Evolutionary conservation across 2,113 vertebrate species (phyloP).

Genomic region (Corydoras sp.): DNA sequence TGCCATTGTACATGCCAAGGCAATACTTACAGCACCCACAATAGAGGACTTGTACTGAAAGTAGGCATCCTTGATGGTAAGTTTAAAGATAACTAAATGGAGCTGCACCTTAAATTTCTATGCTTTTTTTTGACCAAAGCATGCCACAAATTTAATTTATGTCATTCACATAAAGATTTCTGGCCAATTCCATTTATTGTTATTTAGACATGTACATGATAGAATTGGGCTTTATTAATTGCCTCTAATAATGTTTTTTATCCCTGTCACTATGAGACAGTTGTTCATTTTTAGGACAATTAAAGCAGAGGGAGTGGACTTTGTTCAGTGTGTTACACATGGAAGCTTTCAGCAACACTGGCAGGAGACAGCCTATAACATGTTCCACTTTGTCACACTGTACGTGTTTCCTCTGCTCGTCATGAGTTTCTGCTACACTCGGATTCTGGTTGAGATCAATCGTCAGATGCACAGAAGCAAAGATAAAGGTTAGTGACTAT

Average conservation of each 20-base stretch:
- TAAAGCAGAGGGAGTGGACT: slow-evolving; percentile 55
- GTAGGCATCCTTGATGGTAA: too few species aligned
- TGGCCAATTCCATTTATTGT: too few species aligned
- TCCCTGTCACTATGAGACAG: slow-evolving; percentile 38
- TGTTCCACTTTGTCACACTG: slow-evolving; percentile 61
- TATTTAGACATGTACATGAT: too few species aligned
- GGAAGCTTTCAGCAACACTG: slow-evolving; percentile 58
- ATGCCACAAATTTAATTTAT: too few species aligned
- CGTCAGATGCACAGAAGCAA: slow-evolving; percentile 60
- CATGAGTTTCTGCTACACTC: slow-evolving; percentile 61
- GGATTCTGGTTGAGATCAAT: slow-evolving; percentile 60
- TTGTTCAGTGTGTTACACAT: slow-evolving; percentile 59
- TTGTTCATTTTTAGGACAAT: slow-evolving; percentile 60
- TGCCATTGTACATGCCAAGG: too few species aligned
- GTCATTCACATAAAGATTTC: too few species aligned
- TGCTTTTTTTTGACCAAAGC: too few species aligned
- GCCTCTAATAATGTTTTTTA: background rate
- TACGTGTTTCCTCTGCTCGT: slow-evolving; percentile 60
- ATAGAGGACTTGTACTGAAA: too few species aligned
- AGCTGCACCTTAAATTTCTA: too few species aligned
- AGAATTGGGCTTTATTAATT: background rate
- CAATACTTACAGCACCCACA: too few species aligned
- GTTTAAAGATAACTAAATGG: too few species aligned
- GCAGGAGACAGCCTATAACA: slow-evolving; percentile 61
- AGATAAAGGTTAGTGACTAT: slow-evolving; percentile 47